Percentiles rank a stretch among this genome's conserved stretches.
Conservation (phyloP, 2,113 vertebrate species). For the Phycodurus eques region DNA sequence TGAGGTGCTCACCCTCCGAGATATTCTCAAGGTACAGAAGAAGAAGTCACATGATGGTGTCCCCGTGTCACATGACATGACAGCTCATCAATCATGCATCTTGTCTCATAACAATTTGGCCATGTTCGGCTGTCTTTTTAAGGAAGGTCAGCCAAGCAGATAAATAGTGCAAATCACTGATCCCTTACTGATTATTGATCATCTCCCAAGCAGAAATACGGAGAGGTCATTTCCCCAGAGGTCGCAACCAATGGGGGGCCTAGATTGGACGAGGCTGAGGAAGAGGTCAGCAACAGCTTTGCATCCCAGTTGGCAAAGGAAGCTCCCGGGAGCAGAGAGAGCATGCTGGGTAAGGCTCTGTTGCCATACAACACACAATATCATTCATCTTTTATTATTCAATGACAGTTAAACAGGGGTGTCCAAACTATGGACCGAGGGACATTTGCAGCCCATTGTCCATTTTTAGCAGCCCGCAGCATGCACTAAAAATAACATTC, state of each 20-base stretch:
- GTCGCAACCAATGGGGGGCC: slow-evolving; percentile 76
- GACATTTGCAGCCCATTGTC: not conserved
- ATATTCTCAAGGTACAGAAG: slow-evolving; percentile 83
- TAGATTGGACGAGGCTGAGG: slow-evolving; percentile 32
- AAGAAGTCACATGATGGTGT: not conserved
- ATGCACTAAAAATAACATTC: not conserved
- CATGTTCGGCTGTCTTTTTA: not conserved
- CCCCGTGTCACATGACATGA: not conserved
- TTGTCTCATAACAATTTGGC: not conserved
- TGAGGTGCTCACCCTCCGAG: slow-evolving; percentile 79
- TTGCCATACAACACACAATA: not conserved
- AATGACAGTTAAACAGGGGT: not conserved
- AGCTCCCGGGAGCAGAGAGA: slow-evolving; percentile 61
- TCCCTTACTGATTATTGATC: not conserved
- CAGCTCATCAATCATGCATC: not conserved
- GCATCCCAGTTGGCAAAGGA: slow-evolving; percentile 58
- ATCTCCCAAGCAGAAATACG: slow-evolving; percentile 76
- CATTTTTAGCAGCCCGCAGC: not conserved
- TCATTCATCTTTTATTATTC: not conserved
- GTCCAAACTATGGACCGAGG: not conserved
- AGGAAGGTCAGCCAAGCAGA: not conserved
- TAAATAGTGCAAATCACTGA: not conserved
- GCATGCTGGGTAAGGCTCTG: slow-evolving; percentile 77
- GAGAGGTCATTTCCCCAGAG: slow-evolving; percentile 76
- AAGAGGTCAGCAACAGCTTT: slow-evolving; percentile 55